Evolutionary conservation across 1,140 invertebrate genomes (phyloP).

Genomic region (Bombus difficillimus): DNA sequence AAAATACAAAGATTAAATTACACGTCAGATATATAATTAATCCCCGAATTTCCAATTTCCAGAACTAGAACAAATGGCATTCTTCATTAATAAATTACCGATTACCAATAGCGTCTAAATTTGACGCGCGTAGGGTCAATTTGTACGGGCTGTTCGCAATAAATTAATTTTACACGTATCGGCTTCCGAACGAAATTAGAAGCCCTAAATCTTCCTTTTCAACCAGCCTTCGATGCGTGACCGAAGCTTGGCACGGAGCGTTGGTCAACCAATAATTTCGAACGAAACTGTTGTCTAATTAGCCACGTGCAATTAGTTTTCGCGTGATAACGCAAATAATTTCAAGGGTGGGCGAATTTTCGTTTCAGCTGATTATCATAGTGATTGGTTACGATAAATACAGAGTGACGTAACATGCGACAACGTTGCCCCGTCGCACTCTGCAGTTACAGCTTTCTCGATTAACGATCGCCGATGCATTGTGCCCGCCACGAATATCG

Average conservation of each 20-base stretch:
- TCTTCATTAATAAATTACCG: background rate
- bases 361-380: constrained; percentile 31
- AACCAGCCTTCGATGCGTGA: background rate
- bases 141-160: background rate
- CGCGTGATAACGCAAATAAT: constrained; percentile 33
- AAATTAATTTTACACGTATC: background rate
- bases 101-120: background rate
- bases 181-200: constrained; percentile 4
- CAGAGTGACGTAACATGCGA: constrained; percentile 13
- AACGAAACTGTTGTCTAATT: constrained; percentile 31
- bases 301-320: constrained; percentile 34
- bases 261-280: constrained; percentile 13
- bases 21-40: background rate
- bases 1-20: background rate
- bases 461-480: constrained; percentile 58
- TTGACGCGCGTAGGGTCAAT: background rate
- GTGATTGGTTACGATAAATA: constrained; percentile 53
- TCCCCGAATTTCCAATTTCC: background rate
- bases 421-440: background rate
- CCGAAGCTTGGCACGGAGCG: background rate
- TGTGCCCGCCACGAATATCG: constrained; percentile 51
- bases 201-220: constrained; percentile 15
- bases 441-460: constrained; percentile 42
- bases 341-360: background rate
- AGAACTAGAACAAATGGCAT: background rate